Conservation (phyloP, 2,797 vertebrate genomes). For the Argyrosomus regius region DNA sequence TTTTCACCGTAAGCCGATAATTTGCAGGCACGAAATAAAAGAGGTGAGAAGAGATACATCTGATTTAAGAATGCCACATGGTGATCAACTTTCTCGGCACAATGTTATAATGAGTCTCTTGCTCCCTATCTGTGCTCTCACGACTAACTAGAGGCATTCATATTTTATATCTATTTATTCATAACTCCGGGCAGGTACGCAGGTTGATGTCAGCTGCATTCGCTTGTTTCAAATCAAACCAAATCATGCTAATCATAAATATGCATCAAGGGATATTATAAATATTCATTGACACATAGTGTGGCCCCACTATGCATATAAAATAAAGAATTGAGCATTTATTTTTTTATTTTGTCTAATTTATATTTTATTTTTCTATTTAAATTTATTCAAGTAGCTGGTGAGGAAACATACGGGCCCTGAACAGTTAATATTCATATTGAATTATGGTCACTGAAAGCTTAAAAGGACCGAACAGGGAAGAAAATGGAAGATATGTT, state of each 20-base stretch:
- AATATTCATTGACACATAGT: slow-evolving; percentile 40
- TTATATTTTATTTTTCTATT: slow-evolving; percentile 2
- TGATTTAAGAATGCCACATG: background rate
- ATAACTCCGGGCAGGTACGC: slow-evolving; percentile 37
- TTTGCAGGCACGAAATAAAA: background rate
- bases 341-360: slow-evolving; percentile 3
- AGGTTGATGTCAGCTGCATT: slow-evolving; percentile 40
- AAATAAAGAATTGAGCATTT: slow-evolving; percentile 18
- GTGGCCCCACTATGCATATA: background rate
- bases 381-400: background rate
- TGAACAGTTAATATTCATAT: background rate
- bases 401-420: background rate
- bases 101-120: slow-evolving; percentile 30
- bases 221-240: slow-evolving; percentile 49
- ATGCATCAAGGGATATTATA: slow-evolving; percentile 45
- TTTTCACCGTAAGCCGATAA: slow-evolving; percentile 23
- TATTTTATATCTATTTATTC: slow-evolving; percentile 47
- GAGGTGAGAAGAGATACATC: background rate
- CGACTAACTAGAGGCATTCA: slow-evolving; percentile 43
- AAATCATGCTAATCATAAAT: slow-evolving; percentile 47
- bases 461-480: background rate
- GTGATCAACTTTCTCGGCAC: slow-evolving; percentile 20
- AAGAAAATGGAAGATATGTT: background rate
- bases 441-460: slow-evolving; percentile 23
- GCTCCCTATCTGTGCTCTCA: slow-evolving; percentile 20